Percentiles rank a stretch among this genome's conserved stretches.
phyloP scores from a whole-genome alignment of 1,140 invertebrate genomes.

The Chrysomallon squamiferum region DNA sequence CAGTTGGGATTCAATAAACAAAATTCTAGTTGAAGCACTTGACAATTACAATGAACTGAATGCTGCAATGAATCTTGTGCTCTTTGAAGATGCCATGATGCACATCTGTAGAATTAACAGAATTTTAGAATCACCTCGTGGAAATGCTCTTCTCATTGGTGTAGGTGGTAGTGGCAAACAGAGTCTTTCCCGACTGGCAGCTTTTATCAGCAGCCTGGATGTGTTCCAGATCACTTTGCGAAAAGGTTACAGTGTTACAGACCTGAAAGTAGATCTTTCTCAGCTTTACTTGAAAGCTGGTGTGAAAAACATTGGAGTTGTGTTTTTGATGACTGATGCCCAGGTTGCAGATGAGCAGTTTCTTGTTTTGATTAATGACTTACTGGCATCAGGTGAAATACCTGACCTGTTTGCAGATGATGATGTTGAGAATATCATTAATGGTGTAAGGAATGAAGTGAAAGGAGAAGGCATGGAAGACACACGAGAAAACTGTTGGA shows the following conservation, averaged over 20 bases:
- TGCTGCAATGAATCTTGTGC: slow-evolving; percentile 93
- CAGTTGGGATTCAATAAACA: slow-evolving; percentile 79
- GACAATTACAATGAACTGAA: slow-evolving; percentile 95
- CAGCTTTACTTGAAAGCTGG: slow-evolving; percentile 89
- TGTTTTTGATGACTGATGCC: slow-evolving; percentile 96
- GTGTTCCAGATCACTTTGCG: slow-evolving; percentile 91
- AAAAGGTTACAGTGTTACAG: slow-evolving; percentile 90
- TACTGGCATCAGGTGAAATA: slow-evolving; percentile 94
- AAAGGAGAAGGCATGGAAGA: slow-evolving; percentile 81
- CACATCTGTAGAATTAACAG: slow-evolving; percentile 91
- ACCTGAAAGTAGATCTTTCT: slow-evolving; percentile 87
- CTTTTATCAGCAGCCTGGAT: slow-evolving; percentile 93
- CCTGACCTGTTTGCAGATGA: slow-evolving; percentile 95
- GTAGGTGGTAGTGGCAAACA: slow-evolving; percentile 97
- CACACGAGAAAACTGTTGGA: slow-evolving; percentile 95
- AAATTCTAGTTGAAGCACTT: slow-evolving; percentile 86
- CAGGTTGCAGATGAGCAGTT: slow-evolving; percentile 94
- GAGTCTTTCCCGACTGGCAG: slow-evolving; percentile 87
- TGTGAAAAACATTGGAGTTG: slow-evolving; percentile 90
- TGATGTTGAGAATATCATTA: slow-evolving; percentile 94
- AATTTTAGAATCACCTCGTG: slow-evolving; percentile 92
- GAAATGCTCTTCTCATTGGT: slow-evolving; percentile 93
- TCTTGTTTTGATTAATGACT: slow-evolving; percentile 93
- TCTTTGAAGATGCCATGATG: slow-evolving; percentile 97
- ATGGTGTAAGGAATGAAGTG: slow-evolving; percentile 86